Conservation (phyloP, 2,888 invertebrate species). For the Hoplodrina blanda region DNA sequence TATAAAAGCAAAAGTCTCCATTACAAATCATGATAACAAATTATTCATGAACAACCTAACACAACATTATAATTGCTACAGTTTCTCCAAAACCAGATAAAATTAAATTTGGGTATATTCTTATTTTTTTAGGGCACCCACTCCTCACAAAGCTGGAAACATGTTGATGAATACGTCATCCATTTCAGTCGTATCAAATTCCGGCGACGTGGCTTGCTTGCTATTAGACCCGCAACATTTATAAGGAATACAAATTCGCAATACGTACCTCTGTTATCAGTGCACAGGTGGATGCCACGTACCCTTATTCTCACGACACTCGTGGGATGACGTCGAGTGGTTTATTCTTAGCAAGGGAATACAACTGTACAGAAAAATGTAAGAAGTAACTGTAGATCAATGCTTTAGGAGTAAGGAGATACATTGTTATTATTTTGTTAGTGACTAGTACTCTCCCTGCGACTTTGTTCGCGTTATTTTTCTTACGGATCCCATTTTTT, state of each 20-base stretch:
- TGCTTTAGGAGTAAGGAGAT: background rate
- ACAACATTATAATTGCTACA: too few relatives aligned
- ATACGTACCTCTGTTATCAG: constrained; percentile 43
- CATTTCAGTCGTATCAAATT: constrained; percentile 42
- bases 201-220: constrained; percentile 39
- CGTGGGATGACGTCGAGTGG: constrained; percentile 41
- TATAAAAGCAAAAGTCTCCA: too few relatives aligned
- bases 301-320: constrained; percentile 44
- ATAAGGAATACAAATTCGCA: constrained; percentile 51
- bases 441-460: too few relatives aligned
- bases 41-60: too few relatives aligned
- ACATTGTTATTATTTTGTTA: background rate
- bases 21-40: too few relatives aligned
- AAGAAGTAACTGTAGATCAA: constrained; percentile 15
- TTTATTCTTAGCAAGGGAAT: constrained; percentile 49
- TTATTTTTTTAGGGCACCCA: too few relatives aligned
- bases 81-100: too few relatives aligned
- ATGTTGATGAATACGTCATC: constrained; percentile 44
- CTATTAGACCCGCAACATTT: constrained; percentile 18
- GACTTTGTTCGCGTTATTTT: too few relatives aligned
- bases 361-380: constrained; percentile 12
- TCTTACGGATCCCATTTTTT: too few relatives aligned
- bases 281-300: constrained; percentile 51
- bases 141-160: constrained; percentile 5
- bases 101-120: too few relatives aligned